Evolutionary conservation across 2,888 invertebrate species (phyloP).

Genomic region (Cabera pusaria): DNA sequence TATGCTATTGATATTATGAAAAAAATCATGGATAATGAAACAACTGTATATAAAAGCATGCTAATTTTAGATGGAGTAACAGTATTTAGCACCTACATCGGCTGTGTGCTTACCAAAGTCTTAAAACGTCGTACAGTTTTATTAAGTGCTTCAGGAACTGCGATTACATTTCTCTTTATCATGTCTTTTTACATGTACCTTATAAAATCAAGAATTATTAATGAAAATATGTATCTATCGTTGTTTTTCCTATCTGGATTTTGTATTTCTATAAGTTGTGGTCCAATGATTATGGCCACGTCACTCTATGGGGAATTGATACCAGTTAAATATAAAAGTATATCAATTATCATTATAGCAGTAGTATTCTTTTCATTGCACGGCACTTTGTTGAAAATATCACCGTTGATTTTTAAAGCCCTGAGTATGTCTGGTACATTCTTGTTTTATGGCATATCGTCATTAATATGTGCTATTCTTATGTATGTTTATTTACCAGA

Average conservation of each 20-base stretch:
- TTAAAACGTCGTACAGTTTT: conserved; percentile 5
- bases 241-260: conserved; percentile 4
- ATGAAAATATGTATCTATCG: conserved; percentile 9
- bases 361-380: conserved; percentile 4
- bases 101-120: conserved; percentile 1
- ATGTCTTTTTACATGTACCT: conserved; percentile 10
- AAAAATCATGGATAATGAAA: conserved; percentile 3
- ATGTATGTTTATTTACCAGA: conserved; percentile 13
- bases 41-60: conserved; percentile 7
- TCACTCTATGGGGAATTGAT: conserved; percentile 10
- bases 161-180: conserved; percentile 4
- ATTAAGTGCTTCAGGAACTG: background rate
- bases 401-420: background rate
- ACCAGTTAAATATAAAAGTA: conserved; percentile 3
- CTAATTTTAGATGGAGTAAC: conserved; percentile 9
- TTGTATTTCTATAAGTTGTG: conserved; percentile 9
- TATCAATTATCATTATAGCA: conserved; percentile 2
- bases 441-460: conserved; percentile 3
- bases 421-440: conserved; percentile 4
- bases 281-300: conserved; percentile 8
- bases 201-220: background rate
- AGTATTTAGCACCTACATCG: conserved; percentile 6
- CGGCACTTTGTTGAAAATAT: conserved; percentile 6
- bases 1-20: conserved; percentile 13
- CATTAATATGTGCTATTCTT: conserved; percentile 1